Evolutionary conservation across 2,113 vertebrate species (phyloP).

Genomic region (Fregata magnificens): DNA sequence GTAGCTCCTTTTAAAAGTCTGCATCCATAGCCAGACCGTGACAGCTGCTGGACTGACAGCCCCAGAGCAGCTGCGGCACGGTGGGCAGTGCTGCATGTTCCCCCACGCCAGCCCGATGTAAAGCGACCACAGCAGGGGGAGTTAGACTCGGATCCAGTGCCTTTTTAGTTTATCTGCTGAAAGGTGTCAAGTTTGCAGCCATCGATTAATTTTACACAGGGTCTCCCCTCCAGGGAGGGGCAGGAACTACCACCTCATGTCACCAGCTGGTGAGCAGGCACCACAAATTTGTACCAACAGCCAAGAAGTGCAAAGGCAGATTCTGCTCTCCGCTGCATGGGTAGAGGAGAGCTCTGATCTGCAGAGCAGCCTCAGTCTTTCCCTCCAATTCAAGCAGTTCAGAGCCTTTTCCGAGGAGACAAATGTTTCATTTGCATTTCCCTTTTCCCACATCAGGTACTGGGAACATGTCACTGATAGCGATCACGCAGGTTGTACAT

Average conservation of each 20-base stretch:
- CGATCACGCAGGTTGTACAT: neutral
- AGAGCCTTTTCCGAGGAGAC: neutral
- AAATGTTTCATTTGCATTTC: slow-evolving; percentile 6
- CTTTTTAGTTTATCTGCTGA: neutral
- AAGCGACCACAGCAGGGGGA: neutral
- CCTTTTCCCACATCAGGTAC: neutral
- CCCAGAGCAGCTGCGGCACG: neutral
- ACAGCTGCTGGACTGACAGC: neutral
- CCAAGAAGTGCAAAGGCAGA: neutral
- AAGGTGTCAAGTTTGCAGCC: neutral
- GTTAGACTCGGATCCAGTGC: neutral
- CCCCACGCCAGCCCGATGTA: accelerated
- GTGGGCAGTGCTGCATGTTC: neutral
- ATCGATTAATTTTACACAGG: neutral
- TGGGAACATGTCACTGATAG: neutral
- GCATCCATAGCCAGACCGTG: neutral
- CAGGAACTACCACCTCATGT: neutral
- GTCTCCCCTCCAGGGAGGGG: neutral
- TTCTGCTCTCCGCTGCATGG: accelerated
- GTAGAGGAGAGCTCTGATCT: neutral
- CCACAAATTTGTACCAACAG: neutral
- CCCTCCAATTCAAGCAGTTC: neutral
- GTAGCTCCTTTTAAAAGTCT: neutral
- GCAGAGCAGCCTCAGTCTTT: neutral
- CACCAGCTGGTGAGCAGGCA: slow-evolving; percentile 5